Evolutionary conservation across 2,113 vertebrate species (phyloP).

Genomic region (Sarotherodon lohbergeri): DNA sequence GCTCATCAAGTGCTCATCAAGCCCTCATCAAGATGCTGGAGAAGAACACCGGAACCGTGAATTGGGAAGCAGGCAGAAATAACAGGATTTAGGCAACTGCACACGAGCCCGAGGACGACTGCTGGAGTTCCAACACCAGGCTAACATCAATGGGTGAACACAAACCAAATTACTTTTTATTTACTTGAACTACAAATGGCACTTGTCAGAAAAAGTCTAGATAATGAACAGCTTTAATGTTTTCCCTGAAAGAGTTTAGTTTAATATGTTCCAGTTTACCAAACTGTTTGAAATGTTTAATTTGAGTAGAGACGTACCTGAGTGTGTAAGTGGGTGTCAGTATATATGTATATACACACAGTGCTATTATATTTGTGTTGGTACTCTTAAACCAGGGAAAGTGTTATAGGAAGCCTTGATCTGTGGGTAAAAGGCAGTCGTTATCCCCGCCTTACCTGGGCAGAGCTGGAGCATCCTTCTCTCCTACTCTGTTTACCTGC

Average conservation of each 20-base stretch:
- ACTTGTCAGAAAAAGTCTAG: background rate
- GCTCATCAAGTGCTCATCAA: background rate
- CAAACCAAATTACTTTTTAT: background rate
- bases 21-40: background rate
- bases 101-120: rapidly evolving
- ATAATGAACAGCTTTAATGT: background rate
- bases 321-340: background rate
- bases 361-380: background rate
- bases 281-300: background rate
- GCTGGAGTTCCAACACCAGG: background rate
- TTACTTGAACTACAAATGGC: background rate
- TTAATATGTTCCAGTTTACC: background rate
- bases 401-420: background rate
- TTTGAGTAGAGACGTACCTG: background rate
- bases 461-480: background rate
- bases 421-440: background rate
- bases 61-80: background rate
- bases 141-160: background rate
- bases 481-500: background rate
- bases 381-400: background rate
- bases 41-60: rapidly evolving
- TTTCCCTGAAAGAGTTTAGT: background rate
- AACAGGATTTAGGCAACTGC: background rate
- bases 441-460: background rate
- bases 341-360: background rate